Evolutionary conservation across 2,888 invertebrate genomes (phyloP).

Genomic region (Latrodectus hesperus): DNA sequence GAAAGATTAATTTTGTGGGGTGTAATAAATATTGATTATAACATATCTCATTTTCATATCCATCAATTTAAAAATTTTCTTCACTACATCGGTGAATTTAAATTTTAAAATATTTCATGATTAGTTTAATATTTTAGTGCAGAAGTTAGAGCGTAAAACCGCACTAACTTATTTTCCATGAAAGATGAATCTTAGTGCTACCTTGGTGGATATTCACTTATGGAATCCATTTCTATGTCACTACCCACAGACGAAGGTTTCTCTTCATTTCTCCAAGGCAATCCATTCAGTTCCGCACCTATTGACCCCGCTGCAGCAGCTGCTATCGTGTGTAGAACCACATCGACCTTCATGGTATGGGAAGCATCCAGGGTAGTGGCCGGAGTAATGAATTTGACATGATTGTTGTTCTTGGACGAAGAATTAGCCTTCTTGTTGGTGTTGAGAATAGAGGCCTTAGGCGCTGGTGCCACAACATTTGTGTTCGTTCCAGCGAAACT

Average conservation of each 20-base stretch:
- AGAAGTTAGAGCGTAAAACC: too few relatives aligned
- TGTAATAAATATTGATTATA: too few relatives aligned
- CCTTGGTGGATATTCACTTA: too few relatives aligned
- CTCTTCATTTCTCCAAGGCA: background rate
- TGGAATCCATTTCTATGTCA: too few relatives aligned
- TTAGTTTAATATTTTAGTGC: too few relatives aligned
- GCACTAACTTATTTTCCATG: too few relatives aligned
- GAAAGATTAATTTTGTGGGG: too few relatives aligned
- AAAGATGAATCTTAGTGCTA: too few relatives aligned
- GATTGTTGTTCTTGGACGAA: conserved; percentile 47
- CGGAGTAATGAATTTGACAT: conserved; percentile 52
- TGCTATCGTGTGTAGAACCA: conserved; percentile 54
- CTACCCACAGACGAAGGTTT: background rate
- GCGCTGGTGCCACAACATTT: background rate
- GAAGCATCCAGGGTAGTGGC: conserved; percentile 41
- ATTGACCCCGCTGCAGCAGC: conserved; percentile 36
- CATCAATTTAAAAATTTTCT: too few relatives aligned
- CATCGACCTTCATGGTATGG: conserved; percentile 53
- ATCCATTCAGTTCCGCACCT: conserved; percentile 20
- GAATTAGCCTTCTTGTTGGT: background rate
- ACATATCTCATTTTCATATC: too few relatives aligned
- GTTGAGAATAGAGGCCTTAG: conserved; percentile 24
- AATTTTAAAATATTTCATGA: too few relatives aligned
- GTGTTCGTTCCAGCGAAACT: background rate
- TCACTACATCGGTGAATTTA: too few relatives aligned